A percentile compares a stretch with the other conserved stretches of the same genome.
Evolutionary conservation across 2,113 vertebrate genomes (phyloP).

Genomic region (Aspiorhynchus laticeps): DNA sequence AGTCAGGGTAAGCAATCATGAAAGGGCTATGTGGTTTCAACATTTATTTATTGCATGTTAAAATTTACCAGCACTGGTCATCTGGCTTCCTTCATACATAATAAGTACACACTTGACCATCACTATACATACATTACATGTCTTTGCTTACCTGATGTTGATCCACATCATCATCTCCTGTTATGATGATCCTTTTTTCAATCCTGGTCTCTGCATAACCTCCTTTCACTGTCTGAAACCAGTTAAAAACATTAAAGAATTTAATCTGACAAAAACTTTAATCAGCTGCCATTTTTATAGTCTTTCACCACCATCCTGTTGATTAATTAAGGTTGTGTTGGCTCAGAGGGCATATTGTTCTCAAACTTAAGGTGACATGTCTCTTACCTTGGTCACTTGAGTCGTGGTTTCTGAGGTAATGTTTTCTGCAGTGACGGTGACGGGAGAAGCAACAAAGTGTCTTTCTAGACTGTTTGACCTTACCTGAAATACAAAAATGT

Average conservation of each 20-base stretch:
- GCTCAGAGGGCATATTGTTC: background rate
- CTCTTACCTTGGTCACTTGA: constrained; percentile 95
- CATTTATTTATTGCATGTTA: background rate
- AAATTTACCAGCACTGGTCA: background rate
- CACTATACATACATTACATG: background rate
- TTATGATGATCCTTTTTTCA: constrained; percentile 98
- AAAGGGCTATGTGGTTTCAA: background rate
- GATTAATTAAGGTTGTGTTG: no score
- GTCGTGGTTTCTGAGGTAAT: constrained; percentile 96
- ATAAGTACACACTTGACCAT: background rate
- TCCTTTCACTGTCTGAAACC: constrained; percentile 93
- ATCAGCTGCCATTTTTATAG: background rate
- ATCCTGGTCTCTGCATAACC: constrained; percentile 98
- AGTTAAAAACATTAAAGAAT: background rate
- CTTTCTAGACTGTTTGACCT: constrained; percentile 64
- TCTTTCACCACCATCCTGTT: background rate
- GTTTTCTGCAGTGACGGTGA: constrained; percentile 83
- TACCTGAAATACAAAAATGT: constrained; percentile 61
- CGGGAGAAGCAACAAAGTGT: constrained; percentile 68
- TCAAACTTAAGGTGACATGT: background rate
- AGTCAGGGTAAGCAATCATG: background rate
- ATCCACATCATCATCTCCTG: constrained; percentile 96
- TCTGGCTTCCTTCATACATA: no score
- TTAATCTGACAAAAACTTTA: background rate
- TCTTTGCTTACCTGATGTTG: constrained; percentile 89